A percentile compares a stretch with the other conserved stretches of the same genome.
Conservation (phyloP, 2,797 vertebrate genomes). For the Neosilurus hyrtlii region DNA sequence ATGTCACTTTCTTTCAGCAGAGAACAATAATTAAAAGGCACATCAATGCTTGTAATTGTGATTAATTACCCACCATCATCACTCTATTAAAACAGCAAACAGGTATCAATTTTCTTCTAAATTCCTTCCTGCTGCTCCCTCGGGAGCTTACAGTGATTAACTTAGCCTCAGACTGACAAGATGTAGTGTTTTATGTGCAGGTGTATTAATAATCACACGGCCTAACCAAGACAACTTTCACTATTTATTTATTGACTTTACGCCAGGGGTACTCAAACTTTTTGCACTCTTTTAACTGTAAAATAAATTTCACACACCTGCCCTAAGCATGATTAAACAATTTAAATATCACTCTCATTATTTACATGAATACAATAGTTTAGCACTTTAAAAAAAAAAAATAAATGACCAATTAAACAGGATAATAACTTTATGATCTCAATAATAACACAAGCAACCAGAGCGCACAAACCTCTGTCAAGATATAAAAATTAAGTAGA, state of each 20-base stretch:
- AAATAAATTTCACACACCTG: background rate
- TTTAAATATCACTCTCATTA: background rate
- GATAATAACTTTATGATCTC: background rate
- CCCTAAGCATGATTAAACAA: background rate
- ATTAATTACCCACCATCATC: conserved; percentile 73
- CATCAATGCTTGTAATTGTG: conserved; percentile 74
- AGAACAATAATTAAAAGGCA: conserved; percentile 71
- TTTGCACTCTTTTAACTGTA: background rate
- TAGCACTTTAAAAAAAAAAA: too few species aligned
- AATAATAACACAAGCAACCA: background rate
- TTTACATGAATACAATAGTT: background rate
- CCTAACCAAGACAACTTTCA: background rate
- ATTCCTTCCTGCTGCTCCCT: conserved; percentile 64
- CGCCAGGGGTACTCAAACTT: background rate
- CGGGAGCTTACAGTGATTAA: conserved; percentile 71
- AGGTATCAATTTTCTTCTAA: conserved; percentile 75
- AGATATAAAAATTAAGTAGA: too few species aligned
- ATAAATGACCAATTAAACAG: background rate
- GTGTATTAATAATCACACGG: conserved; percentile 29
- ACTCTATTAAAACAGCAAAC: conserved; percentile 66
- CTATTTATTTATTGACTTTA: background rate
- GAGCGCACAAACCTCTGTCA: too few species aligned
- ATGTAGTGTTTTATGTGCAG: conserved; percentile 64
- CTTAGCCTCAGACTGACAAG: conserved; percentile 66
- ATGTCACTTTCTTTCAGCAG: conserved; percentile 70